Base-by-base conservation (phyloP, 2,888 invertebrate genomes). In the Branchellion lobata region DNA sequence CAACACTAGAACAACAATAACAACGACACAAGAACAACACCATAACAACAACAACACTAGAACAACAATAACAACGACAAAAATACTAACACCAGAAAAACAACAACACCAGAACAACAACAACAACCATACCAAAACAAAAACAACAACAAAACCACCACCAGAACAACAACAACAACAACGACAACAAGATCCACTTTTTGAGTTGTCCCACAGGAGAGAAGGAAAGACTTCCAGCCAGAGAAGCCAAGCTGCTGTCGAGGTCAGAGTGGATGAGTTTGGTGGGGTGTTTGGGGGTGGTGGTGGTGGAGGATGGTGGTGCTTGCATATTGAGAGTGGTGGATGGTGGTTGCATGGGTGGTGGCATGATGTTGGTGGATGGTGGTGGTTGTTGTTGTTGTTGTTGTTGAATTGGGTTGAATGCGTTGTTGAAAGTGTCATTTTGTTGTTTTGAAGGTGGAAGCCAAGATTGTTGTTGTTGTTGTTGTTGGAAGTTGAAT, bases 161-260 rank as follows among this genome's bases (percentile, higher is more conserved):
- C 40, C 5, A 40, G 40, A 14, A 40, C 40, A 40, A 40, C 40
- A 40, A 40, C 8, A 40, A 40, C 40, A 40, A 40, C 40, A 40
- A 40, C 8, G 40, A 40, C 40, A 40, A 40, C 40, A 40, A 40
- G n/a, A n/a, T 18, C 21, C 11, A 57, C 61, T 57, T 57, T n/a
- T 57, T 57, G 21, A 57, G 3, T 8, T 57, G 61, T 8, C 61
- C 79, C 75, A 34, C 34, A 18, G 80, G 80, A 34, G 85, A 85
- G 75, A 89, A 87, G 80, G 86, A 87, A 61, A 97, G 91, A 89
- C 96, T 96, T 89, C 96, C 94, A 82, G 96, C 96, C 84, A 97
- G 90, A 83, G 93, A 93, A 82, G 95, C 95, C 81, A 96, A 91
- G 84, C 95, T 95, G 84, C 94, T 93, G 87, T 97, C 96, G 87